These are phyloP conservation scores for Darevskia nairensis DNA, from an alignment of 2,797 vertebrate species.

Conservation along the genomic window DNA sequence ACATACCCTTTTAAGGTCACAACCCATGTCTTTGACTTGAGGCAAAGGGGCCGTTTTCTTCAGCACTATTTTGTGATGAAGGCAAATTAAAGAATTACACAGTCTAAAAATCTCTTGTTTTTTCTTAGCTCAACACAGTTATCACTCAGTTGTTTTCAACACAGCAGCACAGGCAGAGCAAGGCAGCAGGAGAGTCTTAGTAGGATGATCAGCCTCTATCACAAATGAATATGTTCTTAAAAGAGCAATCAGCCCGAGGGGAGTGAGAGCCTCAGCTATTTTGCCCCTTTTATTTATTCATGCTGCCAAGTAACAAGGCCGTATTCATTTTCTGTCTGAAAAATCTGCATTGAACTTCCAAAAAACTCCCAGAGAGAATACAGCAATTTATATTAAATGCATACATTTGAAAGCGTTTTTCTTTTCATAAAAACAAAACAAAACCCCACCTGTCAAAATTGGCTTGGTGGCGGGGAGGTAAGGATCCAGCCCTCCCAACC, in stretches of 20 bases:
- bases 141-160: neutral
- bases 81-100: constrained; percentile 5
- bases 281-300: constrained; percentile 47
- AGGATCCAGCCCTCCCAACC: too few species aligned
- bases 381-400: constrained; percentile 32
- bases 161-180: constrained; percentile 5
- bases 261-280: neutral
- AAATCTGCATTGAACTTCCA: constrained; percentile 6
- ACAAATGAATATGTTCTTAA: constrained; percentile 34
- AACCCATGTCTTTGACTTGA: constrained; percentile 6
- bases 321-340: constrained; percentile 31
- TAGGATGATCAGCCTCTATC: neutral
- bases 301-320: constrained; percentile 28
- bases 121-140: neutral
- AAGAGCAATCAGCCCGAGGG: constrained; percentile 8
- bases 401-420: constrained; percentile 4
- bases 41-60: constrained; percentile 11
- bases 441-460: too few species aligned
- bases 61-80: constrained; percentile 11
- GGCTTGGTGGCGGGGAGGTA: too few species aligned
- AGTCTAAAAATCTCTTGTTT: too few species aligned
- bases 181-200: constrained; percentile 10
- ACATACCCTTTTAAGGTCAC: neutral
- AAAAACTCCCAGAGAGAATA: constrained; percentile 31
- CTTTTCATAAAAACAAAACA: neutral